These are phyloP conservation scores for Epicampocera succincta DNA, from an alignment of 2,888 invertebrate genomes.

Conservation along the genomic window DNA sequence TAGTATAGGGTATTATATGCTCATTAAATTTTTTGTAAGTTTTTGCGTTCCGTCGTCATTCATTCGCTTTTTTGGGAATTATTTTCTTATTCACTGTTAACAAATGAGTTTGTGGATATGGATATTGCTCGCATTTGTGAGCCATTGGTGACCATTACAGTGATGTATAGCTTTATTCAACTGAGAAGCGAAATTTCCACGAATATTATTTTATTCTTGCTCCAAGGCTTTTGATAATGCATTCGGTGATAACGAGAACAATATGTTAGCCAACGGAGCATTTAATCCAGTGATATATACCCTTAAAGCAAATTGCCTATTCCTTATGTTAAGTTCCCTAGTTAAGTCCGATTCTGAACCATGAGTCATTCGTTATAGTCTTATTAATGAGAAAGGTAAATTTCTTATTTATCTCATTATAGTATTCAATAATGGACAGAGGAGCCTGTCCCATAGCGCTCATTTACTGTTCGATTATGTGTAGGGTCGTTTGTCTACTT, in stretches of 20 bases:
- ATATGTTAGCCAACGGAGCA: slow-evolving; percentile 36
- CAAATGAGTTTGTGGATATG: slow-evolving; percentile 2
- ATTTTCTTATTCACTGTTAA: background rate
- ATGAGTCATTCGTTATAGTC: slow-evolving; percentile 51
- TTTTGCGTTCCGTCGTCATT: slow-evolving; percentile 7
- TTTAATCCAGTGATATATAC: slow-evolving; percentile 57
- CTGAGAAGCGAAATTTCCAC: slow-evolving; percentile 24
- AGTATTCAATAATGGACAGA: slow-evolving; percentile 10
- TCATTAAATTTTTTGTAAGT: too few species aligned
- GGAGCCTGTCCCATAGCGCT: slow-evolving; percentile 37
- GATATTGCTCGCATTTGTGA: slow-evolving; percentile 5
- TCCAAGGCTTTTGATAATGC: slow-evolving; percentile 52
- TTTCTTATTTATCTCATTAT: slow-evolving; percentile 24
- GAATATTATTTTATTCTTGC: slow-evolving; percentile 17
- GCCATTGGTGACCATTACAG: background rate
- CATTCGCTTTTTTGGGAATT: too few species aligned
- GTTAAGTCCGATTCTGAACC: slow-evolving; percentile 31
- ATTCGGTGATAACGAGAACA: slow-evolving; percentile 54
- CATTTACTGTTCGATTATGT: slow-evolving; percentile 56
- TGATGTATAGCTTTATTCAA: slow-evolving; percentile 6
- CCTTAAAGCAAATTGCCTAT: slow-evolving; percentile 34
- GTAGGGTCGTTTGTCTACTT: too few species aligned
- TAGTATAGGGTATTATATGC: too few species aligned
- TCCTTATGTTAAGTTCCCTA: slow-evolving; percentile 54
- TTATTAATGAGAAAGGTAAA: slow-evolving; percentile 44